These are phyloP conservation scores for Calephelis perditalis DNA, from an alignment of 2,888 invertebrate genomes.

Conservation along the genomic window DNA sequence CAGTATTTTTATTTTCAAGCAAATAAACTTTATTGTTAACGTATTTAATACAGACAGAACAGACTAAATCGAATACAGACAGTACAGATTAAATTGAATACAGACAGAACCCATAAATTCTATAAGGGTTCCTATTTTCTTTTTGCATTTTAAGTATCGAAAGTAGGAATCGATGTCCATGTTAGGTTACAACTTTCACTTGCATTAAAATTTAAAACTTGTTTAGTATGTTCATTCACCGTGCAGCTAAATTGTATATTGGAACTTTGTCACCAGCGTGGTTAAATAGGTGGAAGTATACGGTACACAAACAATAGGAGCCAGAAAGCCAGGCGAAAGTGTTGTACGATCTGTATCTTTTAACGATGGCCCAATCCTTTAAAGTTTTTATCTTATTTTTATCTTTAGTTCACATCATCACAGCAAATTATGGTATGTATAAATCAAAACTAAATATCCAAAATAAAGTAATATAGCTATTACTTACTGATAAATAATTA, in stretches of 20 bases:
- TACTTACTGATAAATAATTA: background rate
- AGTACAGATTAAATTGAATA: background rate
- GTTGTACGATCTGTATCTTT: slow-evolving; percentile 30
- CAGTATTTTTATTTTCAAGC: too few relatives aligned
- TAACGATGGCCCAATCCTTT: slow-evolving; percentile 23
- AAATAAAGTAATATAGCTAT: too few relatives aligned
- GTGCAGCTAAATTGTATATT: slow-evolving; percentile 56
- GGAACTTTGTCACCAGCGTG: slow-evolving; percentile 47
- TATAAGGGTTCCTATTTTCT: slow-evolving; percentile 15
- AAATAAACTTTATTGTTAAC: too few relatives aligned
- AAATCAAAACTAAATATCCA: slow-evolving; percentile 6
- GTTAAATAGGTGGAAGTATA: slow-evolving; percentile 64
- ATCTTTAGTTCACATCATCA: background rate
- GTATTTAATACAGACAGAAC: too few relatives aligned
- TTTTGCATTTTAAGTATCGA: slow-evolving; percentile 47
- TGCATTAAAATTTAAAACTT: slow-evolving; percentile 73
- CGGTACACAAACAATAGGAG: slow-evolving; percentile 53
- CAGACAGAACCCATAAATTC: slow-evolving; percentile 22
- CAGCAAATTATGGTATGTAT: slow-evolving; percentile 37
- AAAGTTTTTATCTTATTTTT: slow-evolving; percentile 20
- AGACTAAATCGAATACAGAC: background rate
- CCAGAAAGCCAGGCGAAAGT: slow-evolving; percentile 46
- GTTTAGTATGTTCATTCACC: slow-evolving; percentile 56
- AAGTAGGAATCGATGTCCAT: slow-evolving; percentile 50
- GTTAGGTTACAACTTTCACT: slow-evolving; percentile 61